Conservation (phyloP, 1,140 invertebrate genomes). For the Pseudomyrmex cubaensis region DNA sequence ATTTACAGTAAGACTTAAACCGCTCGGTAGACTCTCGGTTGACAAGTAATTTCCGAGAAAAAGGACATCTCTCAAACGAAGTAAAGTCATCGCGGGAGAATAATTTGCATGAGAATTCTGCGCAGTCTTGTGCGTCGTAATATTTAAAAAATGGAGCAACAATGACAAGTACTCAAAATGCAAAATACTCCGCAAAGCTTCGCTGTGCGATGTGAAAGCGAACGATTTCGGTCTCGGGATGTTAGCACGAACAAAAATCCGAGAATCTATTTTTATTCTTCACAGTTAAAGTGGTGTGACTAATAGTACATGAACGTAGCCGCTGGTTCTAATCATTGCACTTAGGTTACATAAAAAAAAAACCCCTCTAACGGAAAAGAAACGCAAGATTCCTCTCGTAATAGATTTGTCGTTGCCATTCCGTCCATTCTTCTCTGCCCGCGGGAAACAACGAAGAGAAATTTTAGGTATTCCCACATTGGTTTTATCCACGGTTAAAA, state of each 20-base stretch:
- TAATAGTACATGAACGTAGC: not conserved
- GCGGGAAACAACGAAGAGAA: slow-evolving; percentile 33
- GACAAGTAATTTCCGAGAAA: slow-evolving; percentile 44
- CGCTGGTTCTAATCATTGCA: slow-evolving; percentile 13
- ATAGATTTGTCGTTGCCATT: slow-evolving; percentile 50
- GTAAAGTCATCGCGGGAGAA: slow-evolving; percentile 20
- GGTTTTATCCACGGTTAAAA: slow-evolving; percentile 46
- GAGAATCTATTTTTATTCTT: not conserved
- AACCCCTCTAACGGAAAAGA: not conserved
- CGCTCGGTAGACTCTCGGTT: slow-evolving; percentile 12
- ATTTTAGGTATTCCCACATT: slow-evolving; percentile 50
- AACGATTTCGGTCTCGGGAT: not conserved
- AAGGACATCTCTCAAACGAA: not conserved
- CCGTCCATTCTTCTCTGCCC: slow-evolving; percentile 28
- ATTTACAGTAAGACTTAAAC: not conserved
- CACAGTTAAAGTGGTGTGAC: not conserved
- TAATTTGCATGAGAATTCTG: slow-evolving; percentile 9
- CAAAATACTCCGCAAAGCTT: not conserved
- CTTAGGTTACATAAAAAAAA: slow-evolving; percentile 4
- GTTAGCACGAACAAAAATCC: not conserved
- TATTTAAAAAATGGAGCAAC: not conserved
- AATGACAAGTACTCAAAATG: not conserved
- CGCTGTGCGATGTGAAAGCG: not conserved
- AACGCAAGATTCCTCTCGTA: slow-evolving; percentile 22
- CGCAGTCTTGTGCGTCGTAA: not conserved